These are phyloP conservation scores for Hydrozoanthus gracilis DNA, from an alignment of 92 coral and sea anemone genomes.

Conservation along the genomic window DNA sequence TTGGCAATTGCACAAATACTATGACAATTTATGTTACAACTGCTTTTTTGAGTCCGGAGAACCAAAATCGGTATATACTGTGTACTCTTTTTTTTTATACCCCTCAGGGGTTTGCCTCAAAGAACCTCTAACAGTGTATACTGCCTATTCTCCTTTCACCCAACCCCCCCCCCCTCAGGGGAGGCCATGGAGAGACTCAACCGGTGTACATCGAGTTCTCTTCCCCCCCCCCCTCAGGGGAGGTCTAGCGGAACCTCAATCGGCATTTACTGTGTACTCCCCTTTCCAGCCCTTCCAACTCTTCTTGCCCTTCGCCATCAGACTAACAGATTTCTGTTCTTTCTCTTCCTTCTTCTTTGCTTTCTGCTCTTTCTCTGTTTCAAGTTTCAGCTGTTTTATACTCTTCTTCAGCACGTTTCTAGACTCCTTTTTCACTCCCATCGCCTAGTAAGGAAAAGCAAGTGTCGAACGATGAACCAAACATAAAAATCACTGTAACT, in stretches of 20 bases:
- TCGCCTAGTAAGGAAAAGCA: slow-evolving; percentile 56
- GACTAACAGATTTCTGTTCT: slow-evolving; percentile 72
- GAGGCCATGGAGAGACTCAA: neutral
- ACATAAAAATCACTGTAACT: too few species aligned
- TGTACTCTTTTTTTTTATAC: too few species aligned
- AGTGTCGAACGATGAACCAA: too few species aligned
- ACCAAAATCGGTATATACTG: too few species aligned
- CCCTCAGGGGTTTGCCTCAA: too few species aligned
- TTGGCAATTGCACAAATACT: too few species aligned
- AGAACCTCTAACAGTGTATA: too few species aligned
- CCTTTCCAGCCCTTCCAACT: slow-evolving; percentile 73
- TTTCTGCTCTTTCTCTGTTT: slow-evolving; percentile 86
- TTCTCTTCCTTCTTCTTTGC: slow-evolving; percentile 79
- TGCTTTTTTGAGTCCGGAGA: too few species aligned
- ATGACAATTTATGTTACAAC: too few species aligned
- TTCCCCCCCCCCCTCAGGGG: neutral
- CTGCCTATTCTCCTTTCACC: too few species aligned
- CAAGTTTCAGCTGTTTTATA: slow-evolving; percentile 83
- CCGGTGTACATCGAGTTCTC: neutral
- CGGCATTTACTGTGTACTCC: slow-evolving; percentile 72
- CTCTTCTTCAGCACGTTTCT: slow-evolving; percentile 80
- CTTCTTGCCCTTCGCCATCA: slow-evolving; percentile 46
- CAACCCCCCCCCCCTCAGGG: neutral
- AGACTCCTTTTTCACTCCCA: slow-evolving; percentile 87
- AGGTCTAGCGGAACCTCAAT: neutral